Percentiles rank a stretch among this genome's conserved stretches.
Conservation (phyloP, 2,113 vertebrate genomes). For the Sturnus vulgaris region DNA sequence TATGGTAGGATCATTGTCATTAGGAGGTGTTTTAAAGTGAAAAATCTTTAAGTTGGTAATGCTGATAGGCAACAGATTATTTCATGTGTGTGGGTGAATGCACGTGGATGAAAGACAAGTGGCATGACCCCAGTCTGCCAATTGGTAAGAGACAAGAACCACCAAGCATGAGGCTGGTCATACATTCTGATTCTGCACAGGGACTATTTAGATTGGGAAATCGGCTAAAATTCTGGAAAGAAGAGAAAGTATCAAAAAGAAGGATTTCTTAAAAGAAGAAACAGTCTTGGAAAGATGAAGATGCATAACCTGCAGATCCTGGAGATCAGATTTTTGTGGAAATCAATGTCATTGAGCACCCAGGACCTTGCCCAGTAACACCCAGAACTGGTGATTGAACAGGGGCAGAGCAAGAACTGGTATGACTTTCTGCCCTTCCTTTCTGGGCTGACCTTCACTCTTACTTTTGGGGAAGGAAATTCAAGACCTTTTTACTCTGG, state of each 20-base stretch:
- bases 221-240: background rate
- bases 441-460: background rate
- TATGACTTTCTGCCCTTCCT: accelerated
- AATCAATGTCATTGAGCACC: background rate
- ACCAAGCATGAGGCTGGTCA: accelerated
- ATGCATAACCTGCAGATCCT: background rate
- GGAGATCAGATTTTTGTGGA: background rate
- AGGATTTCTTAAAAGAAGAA: background rate
- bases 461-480: background rate
- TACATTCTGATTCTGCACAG: background rate
- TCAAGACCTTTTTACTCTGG: background rate
- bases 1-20: background rate
- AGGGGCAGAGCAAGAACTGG: background rate
- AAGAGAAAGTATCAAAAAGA: background rate
- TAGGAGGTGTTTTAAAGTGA: background rate
- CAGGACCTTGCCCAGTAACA: background rate
- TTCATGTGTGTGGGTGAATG: background rate
- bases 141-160: background rate
- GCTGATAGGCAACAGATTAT: background rate
- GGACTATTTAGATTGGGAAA: background rate
- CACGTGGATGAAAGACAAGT: background rate
- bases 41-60: background rate
- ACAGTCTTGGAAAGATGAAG: background rate
- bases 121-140: background rate
- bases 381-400: background rate